These are phyloP conservation scores for Actinernus sp. DNA, from an alignment of 92 coral and sea anemone genomes.

Conservation along the genomic window DNA sequence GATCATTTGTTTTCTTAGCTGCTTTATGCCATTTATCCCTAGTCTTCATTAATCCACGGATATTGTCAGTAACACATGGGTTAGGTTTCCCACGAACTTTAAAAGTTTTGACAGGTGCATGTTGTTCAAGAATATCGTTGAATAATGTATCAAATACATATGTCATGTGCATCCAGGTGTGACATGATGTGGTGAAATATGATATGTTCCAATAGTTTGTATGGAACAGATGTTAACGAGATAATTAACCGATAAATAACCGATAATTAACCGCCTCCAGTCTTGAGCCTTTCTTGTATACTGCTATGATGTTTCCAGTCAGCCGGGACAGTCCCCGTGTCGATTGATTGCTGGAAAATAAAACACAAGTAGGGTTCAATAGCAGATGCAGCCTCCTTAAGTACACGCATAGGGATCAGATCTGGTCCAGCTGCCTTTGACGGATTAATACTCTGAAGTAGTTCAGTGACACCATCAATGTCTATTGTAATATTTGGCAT, in stretches of 20 bases:
- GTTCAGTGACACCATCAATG: constrained; percentile 15
- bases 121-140: no score
- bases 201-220: constrained; percentile 35
- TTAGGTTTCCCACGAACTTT: no score
- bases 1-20: no score
- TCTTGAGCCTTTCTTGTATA: constrained; percentile 30
- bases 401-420: constrained; percentile 10
- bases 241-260: no score
- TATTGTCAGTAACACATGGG: no score
- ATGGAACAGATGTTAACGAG: constrained; percentile 27
- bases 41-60: no score
- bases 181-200: constrained; percentile 29
- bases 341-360: constrained; percentile 39
- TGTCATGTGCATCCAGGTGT: constrained; percentile 25
- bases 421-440: constrained; percentile 37
- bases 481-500: constrained; percentile 19
- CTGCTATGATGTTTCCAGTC: constrained; percentile 38
- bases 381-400: constrained; percentile 36
- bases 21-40: no score
- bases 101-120: no score
- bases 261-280: constrained; percentile 17
- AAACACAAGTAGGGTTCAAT: constrained; percentile 28
- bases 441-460: constrained; percentile 10
- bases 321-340: constrained; percentile 19
- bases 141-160: constrained; percentile 5